These are phyloP conservation scores for Notiomystis cincta DNA, from an alignment of 2,113 vertebrate species.

Conservation along the genomic window DNA sequence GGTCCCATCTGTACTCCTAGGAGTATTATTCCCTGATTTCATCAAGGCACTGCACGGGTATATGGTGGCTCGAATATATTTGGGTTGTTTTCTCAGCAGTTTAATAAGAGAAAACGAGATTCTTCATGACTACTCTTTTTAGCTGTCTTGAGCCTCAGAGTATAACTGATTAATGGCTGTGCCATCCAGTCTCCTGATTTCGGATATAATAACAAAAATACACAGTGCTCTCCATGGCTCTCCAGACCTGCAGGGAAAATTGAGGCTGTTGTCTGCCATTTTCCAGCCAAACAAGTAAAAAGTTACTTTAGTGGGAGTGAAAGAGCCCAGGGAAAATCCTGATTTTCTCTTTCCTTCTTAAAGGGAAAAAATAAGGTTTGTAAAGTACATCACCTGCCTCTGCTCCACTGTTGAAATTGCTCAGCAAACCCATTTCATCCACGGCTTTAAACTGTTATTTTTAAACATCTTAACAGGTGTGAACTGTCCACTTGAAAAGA, in stretches of 20 bases:
- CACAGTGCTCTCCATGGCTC: not conserved
- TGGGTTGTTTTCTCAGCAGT: not conserved
- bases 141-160: not conserved
- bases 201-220: not conserved
- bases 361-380: not conserved
- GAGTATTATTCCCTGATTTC: not conserved
- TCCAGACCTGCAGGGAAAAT: not conserved
- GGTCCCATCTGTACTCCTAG: not conserved
- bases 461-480: not conserved
- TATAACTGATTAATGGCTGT: not conserved
- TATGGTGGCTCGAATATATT: not conserved
- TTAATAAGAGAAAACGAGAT: not conserved
- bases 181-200: not conserved
- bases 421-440: not conserved
- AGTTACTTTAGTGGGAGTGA: not conserved
- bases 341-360: not conserved
- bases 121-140: not conserved
- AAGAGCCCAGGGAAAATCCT: not conserved
- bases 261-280: not conserved
- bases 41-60: not conserved
- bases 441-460: not conserved
- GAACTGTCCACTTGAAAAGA: not conserved
- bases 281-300: not conserved
- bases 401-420: fast-evolving
- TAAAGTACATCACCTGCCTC: not conserved